Evolutionary conservation across 2,888 invertebrate species (phyloP).

Genomic region (Dendrolimus houi): DNA sequence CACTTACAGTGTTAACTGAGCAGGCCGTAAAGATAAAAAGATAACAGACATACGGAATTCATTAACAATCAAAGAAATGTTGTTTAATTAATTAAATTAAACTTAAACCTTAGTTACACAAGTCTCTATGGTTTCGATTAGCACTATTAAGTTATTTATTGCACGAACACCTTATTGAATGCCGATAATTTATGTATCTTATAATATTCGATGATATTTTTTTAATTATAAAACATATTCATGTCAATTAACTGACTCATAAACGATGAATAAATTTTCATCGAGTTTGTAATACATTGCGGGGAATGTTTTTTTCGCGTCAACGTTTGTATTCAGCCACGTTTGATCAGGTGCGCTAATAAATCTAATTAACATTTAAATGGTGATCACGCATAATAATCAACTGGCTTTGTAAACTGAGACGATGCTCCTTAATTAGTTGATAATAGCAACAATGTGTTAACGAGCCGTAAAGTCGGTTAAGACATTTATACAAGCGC

Average conservation of each 20-base stretch:
- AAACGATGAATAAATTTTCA: conserved; percentile 23
- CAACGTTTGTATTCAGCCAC: conserved; percentile 26
- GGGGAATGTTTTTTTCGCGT: conserved; percentile 31
- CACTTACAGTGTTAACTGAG: neutral
- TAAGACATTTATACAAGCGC: conserved; percentile 35
- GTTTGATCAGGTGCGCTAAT: conserved; percentile 64
- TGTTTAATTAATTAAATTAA: neutral
- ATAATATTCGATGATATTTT: neutral
- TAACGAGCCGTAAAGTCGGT: conserved; percentile 49
- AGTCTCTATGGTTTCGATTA: neutral
- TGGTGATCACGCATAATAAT: conserved; percentile 73
- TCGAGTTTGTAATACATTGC: conserved; percentile 18
- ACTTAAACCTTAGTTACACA: neutral
- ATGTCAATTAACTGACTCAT: conserved; percentile 27
- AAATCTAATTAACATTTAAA: conserved; percentile 74
- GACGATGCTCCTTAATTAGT: conserved; percentile 61
- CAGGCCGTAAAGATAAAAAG: neutral
- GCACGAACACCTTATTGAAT: neutral
- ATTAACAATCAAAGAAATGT: neutral
- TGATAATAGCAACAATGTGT: conserved; percentile 54
- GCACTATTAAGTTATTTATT: neutral
- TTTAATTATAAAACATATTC: conserved; percentile 17
- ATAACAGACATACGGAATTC: neutral
- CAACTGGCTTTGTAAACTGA: conserved; percentile 60
- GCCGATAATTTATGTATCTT: neutral